Evolutionary conservation across 1,140 invertebrate species (phyloP).

Genomic region (Trypoxylus dichotomus): DNA sequence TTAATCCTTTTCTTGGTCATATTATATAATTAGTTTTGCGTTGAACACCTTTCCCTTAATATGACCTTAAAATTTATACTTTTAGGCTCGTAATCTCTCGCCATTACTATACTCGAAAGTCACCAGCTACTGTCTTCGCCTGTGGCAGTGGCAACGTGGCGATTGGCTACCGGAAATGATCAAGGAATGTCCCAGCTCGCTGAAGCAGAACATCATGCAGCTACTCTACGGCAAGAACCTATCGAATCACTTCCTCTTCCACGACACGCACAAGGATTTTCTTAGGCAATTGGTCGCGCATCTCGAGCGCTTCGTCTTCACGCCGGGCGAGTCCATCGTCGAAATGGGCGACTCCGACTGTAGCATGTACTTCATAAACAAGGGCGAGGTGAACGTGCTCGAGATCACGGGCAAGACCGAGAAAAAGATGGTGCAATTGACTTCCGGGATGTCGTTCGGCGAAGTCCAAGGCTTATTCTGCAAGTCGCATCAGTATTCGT

Average conservation of each 20-base stretch:
- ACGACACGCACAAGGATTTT: constrained; percentile 53
- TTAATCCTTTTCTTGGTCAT: too few relatives aligned
- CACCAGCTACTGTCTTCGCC: constrained; percentile 29
- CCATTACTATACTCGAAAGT: constrained; percentile 33
- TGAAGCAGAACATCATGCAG: constrained; percentile 48
- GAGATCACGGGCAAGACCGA: constrained; percentile 7
- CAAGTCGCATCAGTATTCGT: constrained; percentile 33
- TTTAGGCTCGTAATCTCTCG: constrained; percentile 31
- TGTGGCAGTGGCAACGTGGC: constrained; percentile 35
- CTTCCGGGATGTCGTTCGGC: constrained; percentile 31
- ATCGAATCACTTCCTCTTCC: constrained; percentile 53
- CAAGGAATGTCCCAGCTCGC: constrained; percentile 27
- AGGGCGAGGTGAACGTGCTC: constrained; percentile 52
- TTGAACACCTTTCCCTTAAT: too few relatives aligned
- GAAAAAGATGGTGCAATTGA: background rate
- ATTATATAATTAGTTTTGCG: too few relatives aligned
- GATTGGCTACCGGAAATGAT: constrained; percentile 35
- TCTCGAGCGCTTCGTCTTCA: constrained; percentile 55
- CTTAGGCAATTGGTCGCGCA: constrained; percentile 53
- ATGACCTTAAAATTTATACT: too few relatives aligned
- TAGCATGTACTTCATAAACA: constrained; percentile 56
- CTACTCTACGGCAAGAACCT: constrained; percentile 54
- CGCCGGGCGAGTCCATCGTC: constrained; percentile 55
- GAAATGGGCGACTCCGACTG: constrained; percentile 54
- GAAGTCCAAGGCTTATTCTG: constrained; percentile 35